Conservation (phyloP, 2,113 vertebrate species). For the Tragulus kanchil region DNA sequence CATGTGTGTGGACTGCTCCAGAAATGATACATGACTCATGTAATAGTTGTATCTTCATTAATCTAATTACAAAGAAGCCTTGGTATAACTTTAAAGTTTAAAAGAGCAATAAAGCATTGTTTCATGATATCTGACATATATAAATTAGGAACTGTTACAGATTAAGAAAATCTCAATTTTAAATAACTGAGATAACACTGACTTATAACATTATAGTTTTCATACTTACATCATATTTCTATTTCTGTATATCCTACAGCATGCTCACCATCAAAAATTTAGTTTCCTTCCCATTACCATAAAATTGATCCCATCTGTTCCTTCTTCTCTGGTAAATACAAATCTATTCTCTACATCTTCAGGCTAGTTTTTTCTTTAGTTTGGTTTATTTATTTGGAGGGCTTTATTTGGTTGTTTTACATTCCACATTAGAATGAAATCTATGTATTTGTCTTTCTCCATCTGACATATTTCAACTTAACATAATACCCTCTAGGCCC, state of each 20-base stretch:
- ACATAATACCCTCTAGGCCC: background rate
- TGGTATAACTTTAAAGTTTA: background rate
- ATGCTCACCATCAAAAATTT: background rate
- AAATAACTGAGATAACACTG: background rate
- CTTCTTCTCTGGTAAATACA: background rate
- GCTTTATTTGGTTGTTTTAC: background rate
- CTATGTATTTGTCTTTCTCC: background rate
- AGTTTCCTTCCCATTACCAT: background rate
- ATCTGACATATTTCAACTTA: background rate
- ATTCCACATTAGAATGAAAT: background rate
- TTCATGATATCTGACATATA: constrained; percentile 6
- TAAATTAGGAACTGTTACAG: constrained; percentile 1
- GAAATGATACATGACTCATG: background rate
- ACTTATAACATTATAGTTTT: background rate
- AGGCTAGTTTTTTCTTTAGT: background rate
- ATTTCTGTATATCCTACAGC: background rate
- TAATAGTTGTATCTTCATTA: background rate
- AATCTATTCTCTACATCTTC: background rate
- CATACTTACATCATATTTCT: background rate
- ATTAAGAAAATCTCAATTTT: background rate
- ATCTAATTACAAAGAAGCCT: background rate
- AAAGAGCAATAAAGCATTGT: background rate
- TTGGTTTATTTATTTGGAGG: background rate
- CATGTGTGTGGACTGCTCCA: background rate
- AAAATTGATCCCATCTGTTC: background rate